phyloP scores from a whole-genome alignment of 2,113 vertebrate genomes.

The Aspidoscelis tigris region DNA sequence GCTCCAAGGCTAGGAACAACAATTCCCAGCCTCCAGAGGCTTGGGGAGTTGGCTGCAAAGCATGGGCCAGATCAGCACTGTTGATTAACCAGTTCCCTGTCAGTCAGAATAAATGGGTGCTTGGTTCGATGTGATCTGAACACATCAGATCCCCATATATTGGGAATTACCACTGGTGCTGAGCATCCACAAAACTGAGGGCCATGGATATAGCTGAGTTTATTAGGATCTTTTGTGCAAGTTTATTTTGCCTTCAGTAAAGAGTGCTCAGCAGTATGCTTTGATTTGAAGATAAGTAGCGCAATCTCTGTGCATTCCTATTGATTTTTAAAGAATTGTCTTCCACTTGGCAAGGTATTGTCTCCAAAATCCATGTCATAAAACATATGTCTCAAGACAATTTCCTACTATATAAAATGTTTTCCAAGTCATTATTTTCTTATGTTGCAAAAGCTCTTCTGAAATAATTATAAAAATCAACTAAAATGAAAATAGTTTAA shows the following conservation, averaged over 20 bases:
- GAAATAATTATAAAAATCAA: background rate
- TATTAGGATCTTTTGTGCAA: background rate
- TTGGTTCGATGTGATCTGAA: background rate
- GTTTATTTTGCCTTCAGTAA: background rate
- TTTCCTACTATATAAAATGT: background rate
- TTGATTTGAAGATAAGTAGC: background rate
- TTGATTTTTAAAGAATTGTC: background rate
- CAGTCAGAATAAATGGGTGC: too few relatives aligned
- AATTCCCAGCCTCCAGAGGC: too few relatives aligned
- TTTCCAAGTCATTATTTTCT: slow-evolving; percentile 1
- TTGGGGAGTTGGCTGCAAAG: too few relatives aligned
- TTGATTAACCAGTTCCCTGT: too few relatives aligned
- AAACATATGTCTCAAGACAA: background rate
- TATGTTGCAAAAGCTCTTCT: background rate
- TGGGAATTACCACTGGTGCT: background rate
- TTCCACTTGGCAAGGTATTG: background rate
- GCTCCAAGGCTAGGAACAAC: too few relatives aligned
- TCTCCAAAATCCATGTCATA: background rate
- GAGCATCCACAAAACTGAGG: background rate
- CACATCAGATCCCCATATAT: background rate
- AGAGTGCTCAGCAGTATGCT: background rate
- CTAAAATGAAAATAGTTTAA: background rate
- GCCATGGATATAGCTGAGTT: background rate
- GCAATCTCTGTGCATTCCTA: background rate
- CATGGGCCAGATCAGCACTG: too few relatives aligned